Percentiles rank a stretch among this genome's conserved stretches.
Conservation (phyloP, 2,113 vertebrate genomes). For the Sinocyclocheilus grahami region DNA sequence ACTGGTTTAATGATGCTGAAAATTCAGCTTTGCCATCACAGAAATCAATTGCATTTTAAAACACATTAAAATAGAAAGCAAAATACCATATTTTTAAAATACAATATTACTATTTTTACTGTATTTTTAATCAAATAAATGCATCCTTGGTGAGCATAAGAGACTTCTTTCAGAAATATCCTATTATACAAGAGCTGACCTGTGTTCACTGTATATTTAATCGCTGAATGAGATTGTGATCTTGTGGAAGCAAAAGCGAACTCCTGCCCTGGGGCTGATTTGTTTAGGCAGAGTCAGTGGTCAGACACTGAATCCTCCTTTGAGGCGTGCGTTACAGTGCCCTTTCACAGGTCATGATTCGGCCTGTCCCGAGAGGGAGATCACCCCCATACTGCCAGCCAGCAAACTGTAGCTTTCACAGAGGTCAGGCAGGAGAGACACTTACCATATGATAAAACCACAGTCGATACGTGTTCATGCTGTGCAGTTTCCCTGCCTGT, state of each 20-base stretch:
- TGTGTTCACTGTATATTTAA: neutral
- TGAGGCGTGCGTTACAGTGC: neutral
- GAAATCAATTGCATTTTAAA: neutral
- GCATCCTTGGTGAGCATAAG: too few relatives aligned
- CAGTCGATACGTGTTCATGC: neutral
- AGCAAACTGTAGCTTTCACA: neutral
- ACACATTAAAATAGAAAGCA: neutral
- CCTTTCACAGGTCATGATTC: neutral
- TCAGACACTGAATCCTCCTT: neutral
- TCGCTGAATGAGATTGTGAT: neutral
- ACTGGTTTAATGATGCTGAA: too few relatives aligned
- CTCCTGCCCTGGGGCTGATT: slow-evolving; percentile 10
- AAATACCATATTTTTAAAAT: too few relatives aligned
- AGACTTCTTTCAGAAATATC: neutral
- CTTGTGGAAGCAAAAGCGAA: neutral
- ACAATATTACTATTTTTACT: too few relatives aligned
- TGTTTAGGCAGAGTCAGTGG: neutral
- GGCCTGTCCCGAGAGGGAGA: too few relatives aligned
- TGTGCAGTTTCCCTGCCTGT: neutral
- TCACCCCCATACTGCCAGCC: neutral
- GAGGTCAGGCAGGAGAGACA: slow-evolving; percentile 1
- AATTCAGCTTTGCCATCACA: too few relatives aligned
- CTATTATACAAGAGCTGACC: neutral
- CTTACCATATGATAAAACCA: neutral
- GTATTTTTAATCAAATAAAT: too few relatives aligned